Evolutionary conservation across 2,888 invertebrate species (phyloP).

Genomic region (Trimorus sp.): DNA sequence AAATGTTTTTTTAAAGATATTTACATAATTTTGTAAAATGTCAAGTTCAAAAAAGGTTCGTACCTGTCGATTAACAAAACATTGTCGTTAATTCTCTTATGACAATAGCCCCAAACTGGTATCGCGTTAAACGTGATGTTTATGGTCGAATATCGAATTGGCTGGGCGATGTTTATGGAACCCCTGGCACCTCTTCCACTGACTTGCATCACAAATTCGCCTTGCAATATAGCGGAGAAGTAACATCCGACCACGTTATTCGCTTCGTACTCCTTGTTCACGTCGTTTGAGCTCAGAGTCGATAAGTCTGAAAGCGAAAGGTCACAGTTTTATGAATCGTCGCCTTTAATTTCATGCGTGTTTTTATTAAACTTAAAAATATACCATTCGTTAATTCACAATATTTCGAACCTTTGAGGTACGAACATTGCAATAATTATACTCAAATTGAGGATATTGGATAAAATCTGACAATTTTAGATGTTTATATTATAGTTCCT

Average conservation of each 20-base stretch:
- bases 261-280: constrained; percentile 62
- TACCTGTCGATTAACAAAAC: constrained; percentile 85
- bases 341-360: background rate
- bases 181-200: constrained; percentile 76
- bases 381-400: no score
- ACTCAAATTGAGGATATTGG: no score
- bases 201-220: constrained; percentile 85
- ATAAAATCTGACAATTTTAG: no score
- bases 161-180: constrained; percentile 78
- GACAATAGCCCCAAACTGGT: constrained; percentile 86
- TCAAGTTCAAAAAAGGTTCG: background rate
- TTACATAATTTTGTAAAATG: constrained; percentile 81
- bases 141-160: constrained; percentile 84
- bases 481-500: no score
- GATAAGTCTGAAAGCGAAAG: constrained; percentile 65
- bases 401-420: no score
- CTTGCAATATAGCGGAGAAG: constrained; percentile 86
- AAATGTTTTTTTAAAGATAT: constrained; percentile 76
- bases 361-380: background rate
- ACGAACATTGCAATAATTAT: no score
- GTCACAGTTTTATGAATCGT: constrained; percentile 16
- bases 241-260: constrained; percentile 83
- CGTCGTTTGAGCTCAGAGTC: constrained; percentile 66
- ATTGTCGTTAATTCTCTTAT: constrained; percentile 84
- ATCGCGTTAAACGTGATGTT: constrained; percentile 85